Evolutionary conservation across 2,797 vertebrate genomes (phyloP), one percentile per base, ranked within the genome.

Genomic region (Hoplostethus mediterraneus): DNA sequence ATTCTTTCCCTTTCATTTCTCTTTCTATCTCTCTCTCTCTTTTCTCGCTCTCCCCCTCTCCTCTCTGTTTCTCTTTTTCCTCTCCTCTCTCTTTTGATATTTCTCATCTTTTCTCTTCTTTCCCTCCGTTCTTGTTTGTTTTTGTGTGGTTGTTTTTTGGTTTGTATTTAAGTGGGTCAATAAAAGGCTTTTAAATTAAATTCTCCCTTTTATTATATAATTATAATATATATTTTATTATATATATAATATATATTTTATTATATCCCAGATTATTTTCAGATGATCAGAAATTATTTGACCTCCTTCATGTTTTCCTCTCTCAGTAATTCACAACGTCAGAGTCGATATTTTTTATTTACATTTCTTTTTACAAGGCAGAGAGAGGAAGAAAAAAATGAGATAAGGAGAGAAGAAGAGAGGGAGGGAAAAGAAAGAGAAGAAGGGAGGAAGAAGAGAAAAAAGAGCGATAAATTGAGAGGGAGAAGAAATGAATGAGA

Each of bases 1-100:
- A 5, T 6, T 21, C 48, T 8, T 6, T 51, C 16, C 6, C n/a
- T 51, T 5, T 17, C 48, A 12, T 5, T 51, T 17, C 6, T 6
- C 8, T 51, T 10, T 51, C n/a, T 17, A 6, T 51, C 1, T 21
- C n/a, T 51, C 5, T 17, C n/a, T 56, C 28, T 13, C 28, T 16
- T 36, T 49, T 62, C 71, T 70, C 33, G 63, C 52, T 44, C 67
- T 60, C 45, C 62, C 56, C 56, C 17, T 28, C 17, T 14, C 40
- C 30, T 21, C 1, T 10, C 47, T 40, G 30, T 64, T 45, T 52
- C n/a, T 55, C 47, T 28, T 49, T 54, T 36, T 6, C 54, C 80
- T 84, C 76, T 86, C 71, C 62, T n/a, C 42, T 33, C 49, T 60
- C 25, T 38, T 79, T 82, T 84, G 78, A 84, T 75, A 1, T 49